Evolutionary conservation across 2,888 invertebrate genomes (phyloP).

Genomic region (Agrotis exclamationis): DNA sequence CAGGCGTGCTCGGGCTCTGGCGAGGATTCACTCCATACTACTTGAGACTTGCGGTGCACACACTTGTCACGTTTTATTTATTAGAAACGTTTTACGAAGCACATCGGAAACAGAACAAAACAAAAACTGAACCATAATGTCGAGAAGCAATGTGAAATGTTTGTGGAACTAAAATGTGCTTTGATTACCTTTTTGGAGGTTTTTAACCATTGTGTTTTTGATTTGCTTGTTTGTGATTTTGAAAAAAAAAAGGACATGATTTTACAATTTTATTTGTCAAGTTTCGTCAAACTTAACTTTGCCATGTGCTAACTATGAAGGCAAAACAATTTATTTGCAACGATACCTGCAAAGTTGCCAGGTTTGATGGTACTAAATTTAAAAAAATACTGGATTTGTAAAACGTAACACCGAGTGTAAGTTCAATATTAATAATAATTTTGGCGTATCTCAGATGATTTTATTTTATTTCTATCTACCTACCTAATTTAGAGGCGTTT

Average conservation of each 20-base stretch:
- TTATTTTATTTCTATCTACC: too few relatives aligned
- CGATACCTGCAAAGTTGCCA: too few relatives aligned
- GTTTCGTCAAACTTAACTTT: not conserved
- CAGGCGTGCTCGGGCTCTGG: slow-evolving; percentile 97
- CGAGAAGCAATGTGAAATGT: slow-evolving; percentile 7
- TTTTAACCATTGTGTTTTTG: not conserved
- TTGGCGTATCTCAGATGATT: not conserved
- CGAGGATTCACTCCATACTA: slow-evolving; percentile 99
- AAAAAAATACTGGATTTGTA: slow-evolving; percentile 16
- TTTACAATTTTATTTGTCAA: slow-evolving; percentile 16
- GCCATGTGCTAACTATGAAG: too few relatives aligned
- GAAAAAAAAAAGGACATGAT: slow-evolving; percentile 14
- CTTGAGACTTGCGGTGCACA: slow-evolving; percentile 97
- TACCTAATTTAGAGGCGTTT: not conserved
- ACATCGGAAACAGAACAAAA: slow-evolving; percentile 78
- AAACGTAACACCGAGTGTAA: slow-evolving; percentile 36
- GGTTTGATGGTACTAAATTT: too few relatives aligned
- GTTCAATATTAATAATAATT: slow-evolving; percentile 34
- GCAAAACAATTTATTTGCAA: too few relatives aligned
- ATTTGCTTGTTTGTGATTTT: not conserved
- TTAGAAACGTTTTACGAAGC: slow-evolving; percentile 92
- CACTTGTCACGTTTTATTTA: slow-evolving; percentile 97
- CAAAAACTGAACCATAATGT: slow-evolving; percentile 3
- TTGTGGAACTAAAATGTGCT: slow-evolving; percentile 8
- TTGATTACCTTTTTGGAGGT: not conserved